Evolutionary conservation across 2,113 vertebrate genomes (phyloP), one percentile per base, ranked within the genome.

Genomic region (Actinemys pallida): DNA sequence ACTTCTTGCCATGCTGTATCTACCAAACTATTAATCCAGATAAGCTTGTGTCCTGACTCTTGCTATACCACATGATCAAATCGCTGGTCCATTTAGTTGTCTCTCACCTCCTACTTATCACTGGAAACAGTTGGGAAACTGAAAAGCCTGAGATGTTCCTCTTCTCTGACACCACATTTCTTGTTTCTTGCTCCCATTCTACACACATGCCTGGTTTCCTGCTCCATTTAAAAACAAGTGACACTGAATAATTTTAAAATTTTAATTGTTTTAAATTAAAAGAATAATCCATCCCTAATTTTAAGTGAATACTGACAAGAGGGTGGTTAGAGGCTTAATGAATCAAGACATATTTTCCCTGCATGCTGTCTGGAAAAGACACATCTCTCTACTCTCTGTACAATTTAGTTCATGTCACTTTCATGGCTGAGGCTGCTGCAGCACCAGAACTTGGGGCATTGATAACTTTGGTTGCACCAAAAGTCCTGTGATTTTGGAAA

Each of bases 381-480:
- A 39, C 35, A 24, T 39, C 27, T 29, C 16, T 2, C 4, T 17
- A 0, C 17, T 39, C 27, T 29, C 12, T 2, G 3, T 17, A 0
- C 13, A 17, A 14, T 35, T 65, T 1, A 4, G 11, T 24, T 31
- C 31, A 3, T 6, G 59, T 54, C n/a, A 4, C 50, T 53, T 81
- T 39, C n/a, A n/a, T 56, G 52, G 11, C 35, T 25, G 35, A 54
- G 80, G 52, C 52, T 54, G 20, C 25, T 39, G 35, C 1, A 57
- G 80, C 22, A 56, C 62, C 0, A 19, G 12, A 25, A 0, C 2
- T 3, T 1, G 53, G 5, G 5, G 62, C 3, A 1, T 4, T 2
- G 84, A 42, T 12, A 19, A 3, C 5, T 2, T 1, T 4, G 19
- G 57, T 14, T 7, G 25, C 29, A 0, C 0, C 20, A 0, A 4